Evolutionary conservation across 2,113 vertebrate genomes (phyloP), one percentile per base, ranked within the genome.

Genomic region (Sorex fumeus): DNA sequence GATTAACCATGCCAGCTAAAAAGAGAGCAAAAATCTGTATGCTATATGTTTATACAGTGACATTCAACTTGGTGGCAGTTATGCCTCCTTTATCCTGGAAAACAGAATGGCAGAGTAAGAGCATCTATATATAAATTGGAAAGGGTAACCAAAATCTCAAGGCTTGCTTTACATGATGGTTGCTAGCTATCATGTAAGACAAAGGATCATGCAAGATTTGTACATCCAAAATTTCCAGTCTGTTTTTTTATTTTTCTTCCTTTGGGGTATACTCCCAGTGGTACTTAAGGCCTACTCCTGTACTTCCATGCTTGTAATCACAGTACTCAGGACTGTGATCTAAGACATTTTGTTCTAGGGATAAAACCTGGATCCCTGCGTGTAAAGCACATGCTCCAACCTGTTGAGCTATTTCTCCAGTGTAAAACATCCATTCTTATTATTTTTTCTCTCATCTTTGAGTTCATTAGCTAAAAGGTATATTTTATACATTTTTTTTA

Each of bases 31-130:
- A 47, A 43, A 3, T 64, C 4, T n/a, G 50, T 0, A 27, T 67
- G 18, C 13, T 79, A 1, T 34, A 45, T 87, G 27, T 82, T 80
- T 28, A 60, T 15, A 30, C 19, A 21, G 28, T 57, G 45, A 84
- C 13, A 40, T 66, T 28, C 21, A 82, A 7, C 8, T 84, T 3
- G 3, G 76, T 57, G 30, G n/a, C n/a, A 72, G 36, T 28, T 45
- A 82, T 79, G 50, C 21, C 45, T 95, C 30, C 9, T 75, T 8
- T 43, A 25, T 91, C 69, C 67, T 75, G 45, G 66, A 64, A 91
- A 87, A 76, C 32, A 28, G 32, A 74, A 62, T 15, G 32, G 16
- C 34, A 87, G 28, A 78, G 21, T 36, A 70, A 84, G 25, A 34
- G 5, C 21, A 13, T 78, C 90, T 62, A 2, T 45, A 19, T 19